Evolutionary conservation across 92 coral and sea anemone species (phyloP).

Genomic region (Epizoanthus illoricatus): DNA sequence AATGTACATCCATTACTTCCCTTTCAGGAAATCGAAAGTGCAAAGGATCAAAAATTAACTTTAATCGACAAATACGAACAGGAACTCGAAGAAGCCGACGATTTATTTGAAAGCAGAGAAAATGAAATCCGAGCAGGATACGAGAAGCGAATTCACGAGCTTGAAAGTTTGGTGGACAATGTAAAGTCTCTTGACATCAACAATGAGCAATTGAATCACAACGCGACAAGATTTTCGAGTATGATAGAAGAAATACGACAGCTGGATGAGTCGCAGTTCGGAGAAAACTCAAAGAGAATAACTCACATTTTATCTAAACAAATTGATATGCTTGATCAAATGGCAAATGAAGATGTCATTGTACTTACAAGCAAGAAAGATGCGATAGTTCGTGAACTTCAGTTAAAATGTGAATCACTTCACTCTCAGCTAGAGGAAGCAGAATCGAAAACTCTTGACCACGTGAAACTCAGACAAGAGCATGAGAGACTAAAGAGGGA

Average conservation of each 20-base stretch:
- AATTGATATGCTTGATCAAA: constrained; percentile 33
- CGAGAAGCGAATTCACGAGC: constrained; percentile 65
- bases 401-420: constrained; percentile 27
- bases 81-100: constrained; percentile 68
- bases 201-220: constrained; percentile 24
- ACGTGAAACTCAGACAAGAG: not conserved
- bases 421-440: constrained; percentile 10
- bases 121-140: constrained; percentile 38
- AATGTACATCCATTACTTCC: constrained; percentile 14
- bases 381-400: constrained; percentile 28
- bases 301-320: constrained; percentile 15
- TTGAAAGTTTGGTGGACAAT: constrained; percentile 50
- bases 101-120: constrained; percentile 56
- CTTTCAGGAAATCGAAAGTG: constrained; percentile 51
- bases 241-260: constrained; percentile 35
- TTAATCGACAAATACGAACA: constrained; percentile 56
- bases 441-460: not conserved
- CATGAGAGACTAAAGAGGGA: constrained; percentile 8
- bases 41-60: constrained; percentile 50
- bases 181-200: constrained; percentile 28
- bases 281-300: constrained; percentile 19
- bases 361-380: constrained; percentile 15
- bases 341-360: constrained; percentile 38
- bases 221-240: constrained; percentile 11
- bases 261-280: constrained; percentile 19